Percentiles rank a stretch among this genome's conserved stretches.
Evolutionary conservation across 2,113 vertebrate genomes (phyloP).

Genomic region (Chionis minor): DNA sequence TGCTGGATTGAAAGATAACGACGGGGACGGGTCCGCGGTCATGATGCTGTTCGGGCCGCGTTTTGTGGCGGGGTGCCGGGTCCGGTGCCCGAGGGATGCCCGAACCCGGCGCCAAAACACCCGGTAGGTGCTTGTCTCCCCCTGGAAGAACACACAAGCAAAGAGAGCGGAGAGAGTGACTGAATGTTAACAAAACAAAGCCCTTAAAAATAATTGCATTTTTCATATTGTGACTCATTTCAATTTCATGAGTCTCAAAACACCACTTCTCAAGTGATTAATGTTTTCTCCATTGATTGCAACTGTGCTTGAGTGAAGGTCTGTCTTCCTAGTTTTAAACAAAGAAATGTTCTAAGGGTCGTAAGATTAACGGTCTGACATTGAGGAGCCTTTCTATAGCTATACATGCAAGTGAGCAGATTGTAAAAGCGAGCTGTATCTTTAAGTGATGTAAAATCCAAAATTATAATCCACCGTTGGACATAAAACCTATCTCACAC

Average conservation of each 20-base stretch:
- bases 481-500: not conserved
- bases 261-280: constrained; percentile 74
- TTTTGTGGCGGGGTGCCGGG: not conserved
- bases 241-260: constrained; percentile 69
- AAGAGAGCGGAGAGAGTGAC: constrained; percentile 46
- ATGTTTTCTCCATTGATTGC: constrained; percentile 74
- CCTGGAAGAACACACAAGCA: not conserved
- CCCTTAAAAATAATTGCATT: constrained; percentile 71
- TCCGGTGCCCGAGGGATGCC: not conserved
- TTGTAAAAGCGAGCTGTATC: not conserved
- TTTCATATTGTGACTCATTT: constrained; percentile 73
- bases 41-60: not conserved
- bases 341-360: constrained; percentile 38
- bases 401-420: not conserved
- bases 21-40: not conserved
- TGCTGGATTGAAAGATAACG: not conserved
- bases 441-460: not conserved
- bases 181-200: constrained; percentile 71
- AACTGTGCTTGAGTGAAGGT: constrained; percentile 58
- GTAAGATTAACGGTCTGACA: not conserved
- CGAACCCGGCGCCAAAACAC: not conserved
- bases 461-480: not conserved
- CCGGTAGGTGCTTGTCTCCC: not conserved
- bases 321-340: not conserved
- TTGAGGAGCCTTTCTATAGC: not conserved